These are phyloP conservation scores for Oreamnos americanus DNA, from an alignment of 2,113 vertebrate genomes.

Conservation along the genomic window DNA sequence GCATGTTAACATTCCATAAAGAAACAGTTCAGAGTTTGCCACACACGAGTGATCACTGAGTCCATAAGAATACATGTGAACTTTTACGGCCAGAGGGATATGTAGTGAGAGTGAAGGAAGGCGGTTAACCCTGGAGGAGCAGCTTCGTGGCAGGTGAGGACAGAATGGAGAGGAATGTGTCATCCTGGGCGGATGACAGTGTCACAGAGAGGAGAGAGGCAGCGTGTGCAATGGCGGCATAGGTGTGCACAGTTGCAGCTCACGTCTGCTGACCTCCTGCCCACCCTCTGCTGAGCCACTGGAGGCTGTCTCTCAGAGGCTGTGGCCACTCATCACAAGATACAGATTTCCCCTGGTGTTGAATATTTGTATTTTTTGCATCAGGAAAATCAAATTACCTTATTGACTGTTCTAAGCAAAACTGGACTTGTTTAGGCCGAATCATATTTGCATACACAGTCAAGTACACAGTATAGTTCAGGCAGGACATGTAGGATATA, in stretches of 20 bases:
- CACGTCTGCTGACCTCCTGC: too few relatives aligned
- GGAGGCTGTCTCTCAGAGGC: neutral
- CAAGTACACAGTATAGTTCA: neutral
- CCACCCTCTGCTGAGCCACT: neutral
- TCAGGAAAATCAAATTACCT: neutral
- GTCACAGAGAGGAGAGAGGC: neutral
- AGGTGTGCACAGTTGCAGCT: accelerated
- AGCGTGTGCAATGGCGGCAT: accelerated
- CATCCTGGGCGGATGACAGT: neutral
- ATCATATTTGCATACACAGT: neutral
- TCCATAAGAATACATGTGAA: neutral
- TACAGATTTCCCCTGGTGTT: neutral
- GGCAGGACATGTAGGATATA: neutral
- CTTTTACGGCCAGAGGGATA: neutral
- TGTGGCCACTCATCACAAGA: too few relatives aligned
- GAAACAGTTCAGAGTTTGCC: neutral
- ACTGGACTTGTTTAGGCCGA: neutral
- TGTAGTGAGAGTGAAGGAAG: neutral
- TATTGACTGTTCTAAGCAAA: neutral
- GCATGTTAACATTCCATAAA: neutral
- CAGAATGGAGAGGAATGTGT: neutral
- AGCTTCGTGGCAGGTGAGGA: neutral
- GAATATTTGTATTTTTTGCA: neutral
- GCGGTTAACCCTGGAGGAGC: neutral
- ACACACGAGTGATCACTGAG: neutral